phyloP scores from a whole-genome alignment of 2,888 invertebrate genomes.

The Frankliniella fusca region DNA sequence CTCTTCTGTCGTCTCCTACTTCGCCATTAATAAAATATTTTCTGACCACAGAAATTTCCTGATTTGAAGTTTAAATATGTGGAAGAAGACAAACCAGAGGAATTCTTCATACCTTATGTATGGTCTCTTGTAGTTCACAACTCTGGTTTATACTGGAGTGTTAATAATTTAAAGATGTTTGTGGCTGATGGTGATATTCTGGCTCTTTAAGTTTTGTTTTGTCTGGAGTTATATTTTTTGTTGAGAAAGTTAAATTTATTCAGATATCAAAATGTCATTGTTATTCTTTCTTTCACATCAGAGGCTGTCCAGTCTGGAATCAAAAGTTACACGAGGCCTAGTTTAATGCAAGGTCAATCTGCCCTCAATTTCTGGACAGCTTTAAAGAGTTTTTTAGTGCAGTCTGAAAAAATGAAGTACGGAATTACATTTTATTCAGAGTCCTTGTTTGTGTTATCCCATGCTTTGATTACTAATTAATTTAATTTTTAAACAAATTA shows the following conservation, averaged over 20 bases:
- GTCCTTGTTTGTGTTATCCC: not conserved
- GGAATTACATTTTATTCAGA: not conserved
- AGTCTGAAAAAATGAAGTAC: not conserved
- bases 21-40: conserved; percentile 19
- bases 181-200: not conserved
- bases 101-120: conserved; percentile 98
- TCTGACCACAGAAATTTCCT: conserved; percentile 81
- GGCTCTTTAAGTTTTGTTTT: not conserved
- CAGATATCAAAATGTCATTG: not conserved
- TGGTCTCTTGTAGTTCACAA: conserved; percentile 79
- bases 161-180: conserved; percentile 36
- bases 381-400: not conserved
- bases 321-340: no score
- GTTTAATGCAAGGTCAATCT: no score
- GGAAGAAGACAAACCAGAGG: conserved; percentile 97
- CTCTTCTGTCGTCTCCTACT: not conserved
- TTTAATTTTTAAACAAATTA: no score
- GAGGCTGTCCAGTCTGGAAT: no score
- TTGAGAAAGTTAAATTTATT: no score
- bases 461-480: no score
- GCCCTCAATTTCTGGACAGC: no score
- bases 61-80: conserved; percentile 98
- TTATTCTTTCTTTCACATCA: not conserved
- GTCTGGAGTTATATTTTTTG: not conserved
- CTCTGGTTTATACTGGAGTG: conserved; percentile 54